Evolutionary conservation across 2,113 vertebrate species (phyloP).

Genomic region (Campylomormyrus tamandua): DNA sequence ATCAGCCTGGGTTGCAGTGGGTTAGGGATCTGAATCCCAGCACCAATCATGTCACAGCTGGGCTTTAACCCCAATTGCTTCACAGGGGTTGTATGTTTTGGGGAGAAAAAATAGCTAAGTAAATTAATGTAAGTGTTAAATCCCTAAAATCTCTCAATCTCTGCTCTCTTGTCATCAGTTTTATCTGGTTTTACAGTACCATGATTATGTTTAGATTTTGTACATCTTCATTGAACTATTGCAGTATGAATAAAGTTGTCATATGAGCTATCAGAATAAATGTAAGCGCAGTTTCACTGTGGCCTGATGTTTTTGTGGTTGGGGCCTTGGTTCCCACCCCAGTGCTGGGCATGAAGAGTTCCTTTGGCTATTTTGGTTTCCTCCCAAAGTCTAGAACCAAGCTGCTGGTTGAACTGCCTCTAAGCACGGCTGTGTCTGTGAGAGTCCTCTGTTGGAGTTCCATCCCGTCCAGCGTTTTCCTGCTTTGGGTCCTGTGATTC

Average conservation of each 20-base stretch:
- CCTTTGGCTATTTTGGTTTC: not conserved
- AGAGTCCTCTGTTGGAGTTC: not conserved
- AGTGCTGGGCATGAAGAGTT: not conserved
- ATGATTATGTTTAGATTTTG: not conserved
- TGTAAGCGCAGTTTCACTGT: not conserved
- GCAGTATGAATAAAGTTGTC: not conserved
- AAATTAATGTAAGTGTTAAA: not conserved
- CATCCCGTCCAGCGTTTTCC: not conserved
- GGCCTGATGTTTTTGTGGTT: not conserved
- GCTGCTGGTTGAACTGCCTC: not conserved
- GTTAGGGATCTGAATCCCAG: not conserved
- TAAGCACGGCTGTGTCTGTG: not conserved
- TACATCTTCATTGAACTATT: not conserved
- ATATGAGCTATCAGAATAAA: not conserved
- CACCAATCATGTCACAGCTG: not conserved
- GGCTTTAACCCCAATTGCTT: not conserved
- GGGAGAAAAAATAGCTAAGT: not conserved
- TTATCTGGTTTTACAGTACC: not conserved
- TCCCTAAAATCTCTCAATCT: not conserved
- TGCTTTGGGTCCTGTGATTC: not conserved
- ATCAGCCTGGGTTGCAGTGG: not conserved
- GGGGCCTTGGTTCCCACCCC: not conserved
- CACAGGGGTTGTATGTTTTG: not conserved
- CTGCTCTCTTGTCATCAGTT: not conserved
- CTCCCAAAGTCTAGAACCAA: not conserved